Evolutionary conservation across 2,888 invertebrate genomes (phyloP), one percentile per base, ranked within the genome.

Genomic region (Stenodema calcarata): DNA sequence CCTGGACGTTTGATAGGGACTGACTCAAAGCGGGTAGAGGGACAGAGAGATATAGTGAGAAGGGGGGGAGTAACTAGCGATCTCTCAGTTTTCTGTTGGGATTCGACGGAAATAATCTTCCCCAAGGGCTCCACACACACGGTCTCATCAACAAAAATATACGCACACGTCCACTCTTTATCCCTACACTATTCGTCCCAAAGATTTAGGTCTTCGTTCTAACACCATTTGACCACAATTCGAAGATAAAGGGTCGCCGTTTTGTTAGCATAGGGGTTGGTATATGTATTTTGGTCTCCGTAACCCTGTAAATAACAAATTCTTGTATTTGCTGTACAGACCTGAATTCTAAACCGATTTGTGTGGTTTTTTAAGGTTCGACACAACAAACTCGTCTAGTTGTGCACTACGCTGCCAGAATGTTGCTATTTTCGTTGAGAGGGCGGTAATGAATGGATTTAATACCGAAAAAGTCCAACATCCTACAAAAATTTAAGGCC

Each of bases 11-110:
- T 82, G 82, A 82, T 82, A 82, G 69, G 62, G 30, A 41, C 62
- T 4, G 23, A 23, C 62, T 23, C 62, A 23, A 62, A 62, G 62
- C 23, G 62, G 27, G 27, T 7, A 9, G 23, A 35, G 35, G 16
- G 73, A 18, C 35, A 0, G 12, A 16, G 73, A 35, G 35, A 41
- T 70, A 35, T 28, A 28, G 70, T 12, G 76, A 42, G 44, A 44
- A 23, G 78, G 23, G 78, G 27, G 44, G 23, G 12, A 6, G 50
- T n/a, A 50, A 50, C 16, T 14, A n/a, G 50, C 50, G 62, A 23
- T 47, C 69, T 82, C 82, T 82, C 82, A 82, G 69, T 82, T 82
- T 82, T 82, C 82, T 69, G 62, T 14, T 30, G 82, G 69, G 54
- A 69, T 62, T 23, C 69, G 82, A 62, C 35, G 41, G 69, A 41